These are phyloP conservation scores for Nymphalis urticae DNA, from an alignment of 2,888 invertebrate genomes.

Conservation along the genomic window DNA sequence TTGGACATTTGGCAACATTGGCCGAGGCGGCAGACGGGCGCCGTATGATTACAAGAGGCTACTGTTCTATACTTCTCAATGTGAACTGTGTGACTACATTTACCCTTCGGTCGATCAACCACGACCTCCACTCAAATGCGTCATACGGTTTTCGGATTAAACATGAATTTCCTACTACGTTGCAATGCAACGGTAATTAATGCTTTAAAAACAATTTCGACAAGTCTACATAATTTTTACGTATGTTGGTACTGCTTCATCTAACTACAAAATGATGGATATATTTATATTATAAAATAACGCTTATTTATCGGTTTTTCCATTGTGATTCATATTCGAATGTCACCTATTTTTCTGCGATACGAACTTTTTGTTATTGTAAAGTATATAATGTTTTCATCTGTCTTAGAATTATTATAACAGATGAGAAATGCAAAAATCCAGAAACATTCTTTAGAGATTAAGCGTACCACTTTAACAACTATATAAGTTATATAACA, in stretches of 20 bases:
- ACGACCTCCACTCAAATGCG: slow-evolving; percentile 43
- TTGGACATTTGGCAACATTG: slow-evolving; percentile 43
- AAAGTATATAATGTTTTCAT: too few species aligned
- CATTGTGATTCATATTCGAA: background rate
- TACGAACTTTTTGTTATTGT: background rate
- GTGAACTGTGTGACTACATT: slow-evolving; percentile 56
- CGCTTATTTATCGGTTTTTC: background rate
- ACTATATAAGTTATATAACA: too few species aligned
- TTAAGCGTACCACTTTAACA: too few species aligned
- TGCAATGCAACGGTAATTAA: slow-evolving; percentile 1
- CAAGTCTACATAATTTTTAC: background rate
- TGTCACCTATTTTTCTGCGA: background rate
- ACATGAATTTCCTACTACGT: slow-evolving; percentile 9
- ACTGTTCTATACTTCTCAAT: slow-evolving; percentile 62
- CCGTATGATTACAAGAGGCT: slow-evolving; percentile 61
- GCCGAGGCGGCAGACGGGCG: slow-evolving; percentile 57
- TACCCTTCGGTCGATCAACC: slow-evolving; percentile 50
- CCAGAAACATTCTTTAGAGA: too few species aligned
- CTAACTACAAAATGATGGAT: too few species aligned
- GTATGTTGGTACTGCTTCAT: background rate
- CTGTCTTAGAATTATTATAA: too few species aligned
- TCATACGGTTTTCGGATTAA: slow-evolving; percentile 33
- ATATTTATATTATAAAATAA: too few species aligned
- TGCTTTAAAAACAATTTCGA: background rate
- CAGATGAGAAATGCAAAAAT: too few species aligned